Conservation (phyloP, 2,113 vertebrate species). For the Indicator indicator region DNA sequence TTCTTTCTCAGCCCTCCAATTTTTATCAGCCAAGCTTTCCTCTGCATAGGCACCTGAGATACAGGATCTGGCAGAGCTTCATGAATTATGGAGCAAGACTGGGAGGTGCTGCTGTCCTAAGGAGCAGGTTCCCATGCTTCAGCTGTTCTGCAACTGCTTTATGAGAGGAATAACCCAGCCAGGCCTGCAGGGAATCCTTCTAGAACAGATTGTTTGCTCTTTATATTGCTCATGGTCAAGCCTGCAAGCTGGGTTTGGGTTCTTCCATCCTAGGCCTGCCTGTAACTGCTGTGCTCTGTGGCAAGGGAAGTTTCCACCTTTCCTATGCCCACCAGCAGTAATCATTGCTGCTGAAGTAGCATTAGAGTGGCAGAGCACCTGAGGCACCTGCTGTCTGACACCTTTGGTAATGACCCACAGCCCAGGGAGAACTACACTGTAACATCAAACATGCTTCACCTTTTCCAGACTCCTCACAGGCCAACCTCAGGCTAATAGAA, state of each 20-base stretch:
- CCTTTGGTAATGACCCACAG: neutral
- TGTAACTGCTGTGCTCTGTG: neutral
- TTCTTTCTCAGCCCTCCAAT: neutral
- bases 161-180: neutral
- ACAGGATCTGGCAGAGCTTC: neutral
- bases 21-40: neutral
- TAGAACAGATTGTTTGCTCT: neutral
- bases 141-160: neutral
- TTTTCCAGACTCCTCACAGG: neutral
- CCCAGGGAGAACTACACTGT: neutral
- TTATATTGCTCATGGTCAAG: neutral
- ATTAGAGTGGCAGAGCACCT: neutral
- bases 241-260: neutral
- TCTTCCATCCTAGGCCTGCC: neutral
- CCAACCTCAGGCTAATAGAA: neutral
- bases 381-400: neutral
- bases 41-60: neutral
- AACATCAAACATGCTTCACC: neutral
- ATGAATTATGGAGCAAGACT: neutral
- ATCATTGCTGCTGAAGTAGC: neutral
- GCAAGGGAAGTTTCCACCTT: neutral
- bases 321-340: neutral
- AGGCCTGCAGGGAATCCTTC: neutral
- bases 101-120: neutral
- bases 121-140: neutral